These are phyloP conservation scores for Caenorhabditis elegans DNA, from an alignment of 1,140 invertebrate species.

Conservation along the genomic window DNA sequence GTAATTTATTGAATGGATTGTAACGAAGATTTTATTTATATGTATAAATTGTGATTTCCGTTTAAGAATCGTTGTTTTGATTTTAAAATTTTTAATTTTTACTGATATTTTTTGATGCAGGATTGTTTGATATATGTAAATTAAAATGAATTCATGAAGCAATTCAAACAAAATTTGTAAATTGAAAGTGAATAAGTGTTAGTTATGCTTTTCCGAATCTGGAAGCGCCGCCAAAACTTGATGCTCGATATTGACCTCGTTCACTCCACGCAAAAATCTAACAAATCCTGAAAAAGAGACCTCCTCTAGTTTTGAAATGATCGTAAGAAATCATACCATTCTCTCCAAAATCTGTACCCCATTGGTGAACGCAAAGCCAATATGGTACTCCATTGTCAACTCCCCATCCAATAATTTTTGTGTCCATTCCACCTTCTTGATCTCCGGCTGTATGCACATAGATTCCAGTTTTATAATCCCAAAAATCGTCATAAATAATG, in stretches of 20 bases:
- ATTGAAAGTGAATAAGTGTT: too few species aligned
- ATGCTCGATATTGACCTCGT: constrained; percentile 7
- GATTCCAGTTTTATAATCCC: constrained; percentile 18
- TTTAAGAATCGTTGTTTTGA: too few species aligned
- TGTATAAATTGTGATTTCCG: neutral
- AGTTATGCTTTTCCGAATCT: constrained; percentile 5
- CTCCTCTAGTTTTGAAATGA: too few species aligned
- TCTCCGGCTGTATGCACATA: constrained; percentile 22
- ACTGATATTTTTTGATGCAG: too few species aligned
- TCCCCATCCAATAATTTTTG: constrained; percentile 17
- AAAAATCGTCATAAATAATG: constrained; percentile 22
- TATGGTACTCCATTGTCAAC: constrained; percentile 12
- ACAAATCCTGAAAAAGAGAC: neutral
- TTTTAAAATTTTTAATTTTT: too few species aligned
- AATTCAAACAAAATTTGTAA: too few species aligned
- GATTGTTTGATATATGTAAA: too few species aligned
- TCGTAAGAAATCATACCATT: neutral
- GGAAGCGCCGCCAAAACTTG: constrained; percentile 7
- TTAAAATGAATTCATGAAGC: too few species aligned
- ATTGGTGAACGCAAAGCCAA: neutral
- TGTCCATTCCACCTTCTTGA: constrained; percentile 24
- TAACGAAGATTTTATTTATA: neutral
- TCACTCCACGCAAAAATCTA: neutral
- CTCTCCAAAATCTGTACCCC: constrained; percentile 19
- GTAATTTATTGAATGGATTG: neutral